A percentile compares a stretch with the other conserved stretches of the same genome.
These are phyloP conservation scores for Hycleus phaleratus DNA, from an alignment of 1,140 invertebrate species.

Conservation along the genomic window DNA sequence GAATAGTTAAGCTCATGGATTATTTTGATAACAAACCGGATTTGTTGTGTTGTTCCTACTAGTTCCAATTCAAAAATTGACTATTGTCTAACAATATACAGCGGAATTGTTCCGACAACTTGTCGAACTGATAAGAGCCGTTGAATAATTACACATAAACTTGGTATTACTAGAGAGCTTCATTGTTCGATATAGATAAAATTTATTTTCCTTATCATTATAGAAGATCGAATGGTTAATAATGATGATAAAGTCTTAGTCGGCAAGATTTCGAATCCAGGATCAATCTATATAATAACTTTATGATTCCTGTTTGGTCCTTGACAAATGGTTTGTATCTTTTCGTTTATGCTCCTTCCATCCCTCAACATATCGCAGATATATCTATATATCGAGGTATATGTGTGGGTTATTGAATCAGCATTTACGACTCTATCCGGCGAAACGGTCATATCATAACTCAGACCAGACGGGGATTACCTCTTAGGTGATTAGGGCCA, in stretches of 20 bases:
- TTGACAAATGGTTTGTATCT: slow-evolving; percentile 25
- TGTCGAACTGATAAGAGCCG: too few relatives aligned
- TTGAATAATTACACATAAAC: too few relatives aligned
- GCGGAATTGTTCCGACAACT: too few relatives aligned
- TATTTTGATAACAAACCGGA: slow-evolving; percentile 12
- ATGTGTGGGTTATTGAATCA: slow-evolving; percentile 36
- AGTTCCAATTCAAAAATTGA: too few relatives aligned
- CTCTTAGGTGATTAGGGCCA: slow-evolving; percentile 38
- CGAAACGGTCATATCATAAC: slow-evolving; percentile 37
- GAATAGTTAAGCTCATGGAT: neutral
- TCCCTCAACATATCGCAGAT: too few relatives aligned
- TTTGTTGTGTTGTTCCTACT: neutral
- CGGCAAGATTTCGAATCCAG: slow-evolving; percentile 2
- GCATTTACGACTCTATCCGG: slow-evolving; percentile 35
- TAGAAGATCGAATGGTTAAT: slow-evolving; percentile 2
- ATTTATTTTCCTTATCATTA: slow-evolving; percentile 10
- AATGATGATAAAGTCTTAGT: neutral
- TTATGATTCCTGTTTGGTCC: slow-evolving; percentile 28
- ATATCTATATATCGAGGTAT: neutral
- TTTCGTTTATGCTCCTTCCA: too few relatives aligned
- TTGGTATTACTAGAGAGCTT: too few relatives aligned
- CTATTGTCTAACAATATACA: too few relatives aligned
- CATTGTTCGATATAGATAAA: neutral
- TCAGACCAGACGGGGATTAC: slow-evolving; percentile 34
- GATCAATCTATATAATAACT: slow-evolving; percentile 31